A percentile compares a stretch with the other conserved stretches of the same genome.
These are phyloP conservation scores for Neopelma chrysocephalum DNA, from an alignment of 2,797 vertebrate species.

Conservation along the genomic window DNA sequence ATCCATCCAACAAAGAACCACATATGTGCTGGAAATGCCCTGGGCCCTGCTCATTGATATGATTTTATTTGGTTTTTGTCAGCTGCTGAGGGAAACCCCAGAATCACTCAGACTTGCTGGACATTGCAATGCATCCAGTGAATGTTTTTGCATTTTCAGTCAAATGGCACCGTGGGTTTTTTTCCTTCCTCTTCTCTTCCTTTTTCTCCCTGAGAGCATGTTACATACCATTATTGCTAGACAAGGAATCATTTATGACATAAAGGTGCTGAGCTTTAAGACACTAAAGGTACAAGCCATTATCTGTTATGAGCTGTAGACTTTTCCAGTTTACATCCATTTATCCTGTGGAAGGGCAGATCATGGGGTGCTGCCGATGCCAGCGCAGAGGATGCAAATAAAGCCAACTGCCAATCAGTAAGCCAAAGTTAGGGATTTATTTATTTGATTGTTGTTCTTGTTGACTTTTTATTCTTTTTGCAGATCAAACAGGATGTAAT, in stretches of 20 bases:
- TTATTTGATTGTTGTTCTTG: neutral
- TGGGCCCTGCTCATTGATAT: fast-evolving
- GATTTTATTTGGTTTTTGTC: neutral
- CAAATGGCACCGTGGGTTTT: neutral
- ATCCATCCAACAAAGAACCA: neutral
- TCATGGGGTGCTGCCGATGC: neutral
- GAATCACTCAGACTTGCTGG: neutral
- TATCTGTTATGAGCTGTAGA: conserved; percentile 18
- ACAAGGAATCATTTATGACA: conserved; percentile 15
- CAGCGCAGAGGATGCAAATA: neutral
- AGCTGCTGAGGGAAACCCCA: neutral
- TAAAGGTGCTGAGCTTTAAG: conserved; percentile 59
- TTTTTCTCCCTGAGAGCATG: neutral
- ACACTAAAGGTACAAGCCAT: conserved; percentile 13
- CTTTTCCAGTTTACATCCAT: conserved; percentile 23
- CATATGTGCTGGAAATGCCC: fast-evolving
- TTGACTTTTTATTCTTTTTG: neutral
- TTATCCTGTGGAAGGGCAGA: conserved; percentile 2
- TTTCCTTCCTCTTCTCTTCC: neutral
- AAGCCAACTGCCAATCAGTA: neutral
- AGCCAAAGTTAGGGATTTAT: neutral
- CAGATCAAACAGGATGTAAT: neutral
- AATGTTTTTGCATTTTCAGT: conserved; percentile 47
- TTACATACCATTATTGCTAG: conserved; percentile 15
- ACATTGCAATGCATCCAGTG: conserved; percentile 1